Percentiles rank a stretch among this genome's conserved stretches.
Evolutionary conservation across 2,113 vertebrate species (phyloP).

Genomic region (Zingel zingel): DNA sequence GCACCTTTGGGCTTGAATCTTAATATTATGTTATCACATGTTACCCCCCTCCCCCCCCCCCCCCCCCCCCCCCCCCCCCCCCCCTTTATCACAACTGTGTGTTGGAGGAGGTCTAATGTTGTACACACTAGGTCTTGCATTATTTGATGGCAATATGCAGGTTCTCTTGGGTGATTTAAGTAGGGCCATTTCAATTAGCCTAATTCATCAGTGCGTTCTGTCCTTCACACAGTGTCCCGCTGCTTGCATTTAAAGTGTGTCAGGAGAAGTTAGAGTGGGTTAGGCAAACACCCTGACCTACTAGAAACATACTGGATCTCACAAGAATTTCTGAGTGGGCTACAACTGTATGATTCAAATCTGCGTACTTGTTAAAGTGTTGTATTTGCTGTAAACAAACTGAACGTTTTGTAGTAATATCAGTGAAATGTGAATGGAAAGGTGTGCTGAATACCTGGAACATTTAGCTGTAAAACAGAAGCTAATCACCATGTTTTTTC

Average conservation of each 20-base stretch:
- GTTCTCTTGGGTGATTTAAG: slow-evolving; percentile 75
- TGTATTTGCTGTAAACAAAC: slow-evolving; percentile 1
- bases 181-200: slow-evolving; percentile 80
- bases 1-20: background rate
- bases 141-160: slow-evolving; percentile 57
- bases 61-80: too few species aligned
- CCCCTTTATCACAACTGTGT: background rate
- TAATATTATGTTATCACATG: background rate
- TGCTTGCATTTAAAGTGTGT: slow-evolving; percentile 80
- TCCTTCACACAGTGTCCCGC: slow-evolving; percentile 72
- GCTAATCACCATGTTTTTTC: slow-evolving; percentile 4
- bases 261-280: slow-evolving; percentile 75
- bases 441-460: background rate
- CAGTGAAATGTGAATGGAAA: background rate
- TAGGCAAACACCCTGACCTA: slow-evolving; percentile 79
- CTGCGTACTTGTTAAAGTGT: background rate
- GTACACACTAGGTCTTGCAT: slow-evolving; percentile 34
- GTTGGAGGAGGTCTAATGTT: background rate
- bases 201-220: slow-evolving; percentile 74
- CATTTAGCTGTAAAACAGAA: background rate
- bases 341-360: background rate
- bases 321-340: slow-evolving; percentile 20
- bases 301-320: slow-evolving; percentile 60
- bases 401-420: background rate
- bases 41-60: too few species aligned